These are phyloP conservation scores for Parnassius smintheus DNA, from an alignment of 2,888 invertebrate genomes.

Conservation along the genomic window DNA sequence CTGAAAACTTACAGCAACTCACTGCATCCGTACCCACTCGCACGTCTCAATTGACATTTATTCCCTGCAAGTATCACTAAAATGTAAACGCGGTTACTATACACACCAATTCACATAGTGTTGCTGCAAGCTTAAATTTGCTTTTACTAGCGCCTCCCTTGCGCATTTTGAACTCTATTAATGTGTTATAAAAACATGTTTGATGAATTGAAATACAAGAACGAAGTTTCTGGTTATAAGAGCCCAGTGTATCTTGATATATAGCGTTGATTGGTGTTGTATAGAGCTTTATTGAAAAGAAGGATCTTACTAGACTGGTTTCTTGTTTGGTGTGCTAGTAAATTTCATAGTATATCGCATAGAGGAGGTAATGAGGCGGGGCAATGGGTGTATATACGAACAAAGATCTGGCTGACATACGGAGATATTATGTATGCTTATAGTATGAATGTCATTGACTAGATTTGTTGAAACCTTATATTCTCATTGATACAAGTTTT, in stretches of 20 bases:
- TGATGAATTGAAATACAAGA: constrained; percentile 36
- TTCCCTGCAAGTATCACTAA: constrained; percentile 72
- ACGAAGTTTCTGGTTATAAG: constrained; percentile 44
- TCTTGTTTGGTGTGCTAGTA: constrained; percentile 50
- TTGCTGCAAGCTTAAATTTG: constrained; percentile 24
- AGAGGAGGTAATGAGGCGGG: constrained; percentile 76
- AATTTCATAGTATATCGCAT: constrained; percentile 56
- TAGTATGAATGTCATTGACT: neutral
- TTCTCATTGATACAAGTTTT: constrained; percentile 9
- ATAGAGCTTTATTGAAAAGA: constrained; percentile 69
- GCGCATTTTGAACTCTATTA: constrained; percentile 45
- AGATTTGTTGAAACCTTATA: constrained; percentile 6
- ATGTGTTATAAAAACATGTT: constrained; percentile 38
- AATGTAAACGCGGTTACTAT: constrained; percentile 77
- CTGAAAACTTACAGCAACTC: constrained; percentile 63
- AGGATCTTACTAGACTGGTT: constrained; percentile 59
- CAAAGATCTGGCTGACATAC: constrained; percentile 56
- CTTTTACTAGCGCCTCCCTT: constrained; percentile 17
- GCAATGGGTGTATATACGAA: constrained; percentile 70
- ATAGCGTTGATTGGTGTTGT: constrained; percentile 67
- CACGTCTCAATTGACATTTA: constrained; percentile 79
- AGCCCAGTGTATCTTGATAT: constrained; percentile 66
- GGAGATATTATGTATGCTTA: constrained; percentile 17
- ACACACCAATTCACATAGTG: constrained; percentile 60
- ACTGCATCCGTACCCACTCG: constrained; percentile 58